These are phyloP conservation scores for Pungitius pungitius DNA, from an alignment of 2,113 vertebrate species.

Conservation along the genomic window DNA sequence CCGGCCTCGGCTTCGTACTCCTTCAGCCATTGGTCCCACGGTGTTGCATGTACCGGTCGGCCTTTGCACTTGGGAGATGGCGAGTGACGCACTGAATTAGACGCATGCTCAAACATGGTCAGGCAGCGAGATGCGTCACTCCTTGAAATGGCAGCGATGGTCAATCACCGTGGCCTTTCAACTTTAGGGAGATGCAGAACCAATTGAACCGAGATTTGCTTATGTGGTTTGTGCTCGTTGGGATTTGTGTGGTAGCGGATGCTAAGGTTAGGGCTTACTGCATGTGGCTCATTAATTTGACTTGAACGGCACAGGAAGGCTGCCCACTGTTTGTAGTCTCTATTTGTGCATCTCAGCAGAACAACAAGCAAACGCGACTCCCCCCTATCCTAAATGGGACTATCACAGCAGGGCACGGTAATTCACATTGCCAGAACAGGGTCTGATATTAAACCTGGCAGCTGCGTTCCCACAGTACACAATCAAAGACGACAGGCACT, in stretches of 20 bases:
- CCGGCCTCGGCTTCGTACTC: slow-evolving; percentile 18
- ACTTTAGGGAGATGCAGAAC: slow-evolving; percentile 1
- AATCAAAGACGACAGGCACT: slow-evolving; percentile 68
- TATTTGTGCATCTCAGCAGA: slow-evolving; percentile 31
- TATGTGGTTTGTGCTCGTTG: neutral
- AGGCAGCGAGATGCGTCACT: neutral
- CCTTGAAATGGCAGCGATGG: neutral
- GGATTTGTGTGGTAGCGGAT: slow-evolving; percentile 10
- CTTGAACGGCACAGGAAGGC: neutral
- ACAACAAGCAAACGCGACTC: slow-evolving; percentile 24
- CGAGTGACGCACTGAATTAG: slow-evolving; percentile 62
- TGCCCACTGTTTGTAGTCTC: slow-evolving; percentile 12
- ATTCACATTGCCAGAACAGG: slow-evolving; percentile 43
- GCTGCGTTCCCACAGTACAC: slow-evolving; percentile 48
- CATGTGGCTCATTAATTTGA: slow-evolving; percentile 22
- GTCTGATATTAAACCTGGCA: slow-evolving; percentile 67
- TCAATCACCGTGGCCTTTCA: neutral
- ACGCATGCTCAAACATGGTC: slow-evolving; percentile 32
- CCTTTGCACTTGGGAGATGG: slow-evolving; percentile 61
- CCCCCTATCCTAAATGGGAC: slow-evolving; percentile 26
- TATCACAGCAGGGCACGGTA: slow-evolving; percentile 47
- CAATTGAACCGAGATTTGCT: neutral
- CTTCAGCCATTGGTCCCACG: slow-evolving; percentile 65
- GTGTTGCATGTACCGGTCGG: slow-evolving; percentile 65
- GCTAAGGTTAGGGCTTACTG: neutral